Base-by-base conservation (phyloP, 2,113 vertebrate species). In the Suricata suricatta region DNA sequence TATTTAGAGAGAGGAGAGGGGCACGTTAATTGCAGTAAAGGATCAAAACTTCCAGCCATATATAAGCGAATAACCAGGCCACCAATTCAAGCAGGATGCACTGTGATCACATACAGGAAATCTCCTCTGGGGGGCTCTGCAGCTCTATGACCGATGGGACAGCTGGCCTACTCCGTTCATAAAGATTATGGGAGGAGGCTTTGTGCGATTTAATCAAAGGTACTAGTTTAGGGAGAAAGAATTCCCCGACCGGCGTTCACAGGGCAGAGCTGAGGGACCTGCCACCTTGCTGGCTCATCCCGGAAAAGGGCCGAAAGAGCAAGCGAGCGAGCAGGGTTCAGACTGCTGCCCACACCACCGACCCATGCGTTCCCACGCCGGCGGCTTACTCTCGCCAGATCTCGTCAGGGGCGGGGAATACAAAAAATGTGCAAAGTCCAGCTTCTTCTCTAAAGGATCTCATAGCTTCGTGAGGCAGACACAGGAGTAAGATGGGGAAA, bases 1-100 rank as follows among this genome's bases (percentile, higher is more conserved):
- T 99, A 79, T 88, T 71, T 38, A 94, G 0, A 38, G 54, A 88
- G 27, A 57, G 71, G 15, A 92, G 68, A 86, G 33, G 97, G 33
- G 64, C 25, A 79, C 0, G 0, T 90, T 15, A 93, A 13, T 7
- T 35, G 15, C 47, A 50, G 23, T 2, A 10, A 41, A 80, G 33
- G 31, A 35, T 95, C 38, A 93, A 88, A 35, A 47, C 82, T 27
- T 64, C 66, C 0, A 63, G 47, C 14, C 83, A 57, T 3, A 6
- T 2, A 66, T 14, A 16, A 33, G 64, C 1, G 13, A 88, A n/a
- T 41, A 79, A 31, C 23, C 17, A 74, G 82, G 80, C 77, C 17
- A 44, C 4, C 8, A 44, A 15, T 47, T 29, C 54, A 3, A 21
- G 85, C 63, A 86, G 85, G 38, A 17, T 0, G 0, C 72, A 50